Conservation (phyloP, 2,888 invertebrate species). For the Tethea ocularis region DNA sequence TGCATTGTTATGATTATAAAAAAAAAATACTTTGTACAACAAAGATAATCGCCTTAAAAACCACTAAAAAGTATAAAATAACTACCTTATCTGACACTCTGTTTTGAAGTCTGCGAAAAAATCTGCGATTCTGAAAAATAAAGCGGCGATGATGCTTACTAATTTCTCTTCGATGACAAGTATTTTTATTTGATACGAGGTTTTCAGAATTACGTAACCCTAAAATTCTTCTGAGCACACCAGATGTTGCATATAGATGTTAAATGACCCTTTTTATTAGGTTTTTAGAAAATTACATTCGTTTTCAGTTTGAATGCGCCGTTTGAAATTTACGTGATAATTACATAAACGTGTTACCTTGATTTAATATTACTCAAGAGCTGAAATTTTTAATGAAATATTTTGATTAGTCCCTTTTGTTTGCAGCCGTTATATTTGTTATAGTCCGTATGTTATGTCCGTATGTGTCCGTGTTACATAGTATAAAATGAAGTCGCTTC, state of each 20-base stretch:
- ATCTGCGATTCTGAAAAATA: too few relatives aligned
- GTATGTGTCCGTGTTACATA: too few relatives aligned
- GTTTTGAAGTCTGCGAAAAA: too few relatives aligned
- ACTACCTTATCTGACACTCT: too few relatives aligned
- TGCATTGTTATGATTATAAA: too few relatives aligned
- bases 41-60: too few relatives aligned
- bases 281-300: constrained; percentile 4
- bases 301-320: constrained; percentile 1
- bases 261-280: constrained; percentile 14
- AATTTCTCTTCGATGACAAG: too few relatives aligned
- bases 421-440: background rate
- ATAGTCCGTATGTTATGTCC: too few relatives aligned
- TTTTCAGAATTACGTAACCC: background rate
- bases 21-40: too few relatives aligned
- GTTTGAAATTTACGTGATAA: background rate
- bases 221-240: constrained; percentile 10
- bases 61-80: too few relatives aligned
- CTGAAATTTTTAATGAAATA: background rate
- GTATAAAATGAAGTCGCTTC: too few relatives aligned
- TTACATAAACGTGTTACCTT: constrained; percentile 5
- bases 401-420: background rate
- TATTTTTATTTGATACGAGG: background rate
- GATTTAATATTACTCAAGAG: background rate
- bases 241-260: constrained; percentile 18
- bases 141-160: too few relatives aligned